Base-by-base conservation (phyloP, 2,888 invertebrate species). In the Dynastes tityus region DNA sequence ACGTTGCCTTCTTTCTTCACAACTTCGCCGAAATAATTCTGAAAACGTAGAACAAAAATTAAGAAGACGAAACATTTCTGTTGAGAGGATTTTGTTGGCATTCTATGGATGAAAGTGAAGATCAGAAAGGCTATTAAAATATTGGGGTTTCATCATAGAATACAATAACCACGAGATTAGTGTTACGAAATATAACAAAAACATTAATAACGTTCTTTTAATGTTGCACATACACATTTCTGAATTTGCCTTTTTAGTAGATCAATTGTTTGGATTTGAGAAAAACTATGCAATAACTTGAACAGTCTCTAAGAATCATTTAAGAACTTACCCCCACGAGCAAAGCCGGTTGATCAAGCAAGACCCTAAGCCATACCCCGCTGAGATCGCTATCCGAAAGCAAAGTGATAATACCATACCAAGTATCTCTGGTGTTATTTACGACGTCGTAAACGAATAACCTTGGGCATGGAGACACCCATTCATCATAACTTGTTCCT, bases 331-430 rank as follows among this genome's bases (percentile, higher is more conserved):
- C 85, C 78, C 85, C 85, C 49, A 85, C 73, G 81, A 85, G 85
- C 4, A 84, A 65, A 29, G 85, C 83, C 0, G 86, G 85, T 75
- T 83, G 83, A 80, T 88, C 87, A 76, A 93, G 87, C 55, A 91
- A 90, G 0, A 93, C 86, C 74, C 92, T 90, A 11, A 93, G 86
- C 90, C 92, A 92, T 0, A 93, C 81, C 6, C 84, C 84, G 2
- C 4, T 91, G 2, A 93, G 87, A 0, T 90, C 91, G 81, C 90
- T 90, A 78, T 91, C 91, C 0, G 84, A 84, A 22, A 90, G 89
- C 1, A 93, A 84, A 80, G 90, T 90, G 27, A 92, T 89, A 2
- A 90, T 90, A 0, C 92, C 93, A 83, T 92, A 92, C 92, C 92
- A 93, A 13, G 9, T 51, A 27, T 68, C 51, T 45, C 91, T 86